These are phyloP conservation scores for Glaucopsyche alexis DNA, from an alignment of 2,888 invertebrate species.

Conservation along the genomic window DNA sequence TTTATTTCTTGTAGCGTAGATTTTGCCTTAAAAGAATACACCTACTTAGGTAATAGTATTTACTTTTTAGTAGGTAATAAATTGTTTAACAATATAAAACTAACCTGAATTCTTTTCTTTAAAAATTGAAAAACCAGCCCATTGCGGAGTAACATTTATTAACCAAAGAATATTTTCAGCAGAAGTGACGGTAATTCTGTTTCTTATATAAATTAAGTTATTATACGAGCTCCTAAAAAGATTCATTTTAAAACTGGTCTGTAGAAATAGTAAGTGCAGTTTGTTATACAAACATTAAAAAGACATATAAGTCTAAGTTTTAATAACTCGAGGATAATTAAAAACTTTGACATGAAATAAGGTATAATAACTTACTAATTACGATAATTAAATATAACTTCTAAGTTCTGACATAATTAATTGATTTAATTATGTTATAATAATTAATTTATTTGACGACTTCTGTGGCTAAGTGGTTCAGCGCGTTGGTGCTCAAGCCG, in stretches of 20 bases:
- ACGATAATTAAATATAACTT: background rate
- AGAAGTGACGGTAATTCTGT: background rate
- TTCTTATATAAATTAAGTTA: background rate
- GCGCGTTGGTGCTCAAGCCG: too few relatives aligned
- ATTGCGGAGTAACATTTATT: background rate
- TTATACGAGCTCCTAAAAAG: background rate
- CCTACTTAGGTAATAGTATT: too few relatives aligned
- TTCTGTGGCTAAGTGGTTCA: too few relatives aligned
- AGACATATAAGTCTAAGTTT: background rate
- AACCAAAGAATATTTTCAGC: slow-evolving; percentile 10
- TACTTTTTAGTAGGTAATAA: background rate
- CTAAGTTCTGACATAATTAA: background rate
- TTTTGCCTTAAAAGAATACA: too few relatives aligned
- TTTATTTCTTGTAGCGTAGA: background rate
- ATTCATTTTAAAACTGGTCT: background rate
- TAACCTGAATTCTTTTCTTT: slow-evolving; percentile 15
- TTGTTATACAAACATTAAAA: background rate
- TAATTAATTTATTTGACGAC: background rate
- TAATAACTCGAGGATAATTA: background rate
- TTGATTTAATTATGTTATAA: background rate
- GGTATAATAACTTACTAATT: background rate
- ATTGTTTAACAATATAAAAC: too few relatives aligned
- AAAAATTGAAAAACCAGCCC: slow-evolving; percentile 1
- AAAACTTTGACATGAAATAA: background rate
- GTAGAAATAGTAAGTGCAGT: too few relatives aligned